These are phyloP conservation scores for Parelbella ahira DNA, from an alignment of 2,888 invertebrate genomes.

Conservation along the genomic window DNA sequence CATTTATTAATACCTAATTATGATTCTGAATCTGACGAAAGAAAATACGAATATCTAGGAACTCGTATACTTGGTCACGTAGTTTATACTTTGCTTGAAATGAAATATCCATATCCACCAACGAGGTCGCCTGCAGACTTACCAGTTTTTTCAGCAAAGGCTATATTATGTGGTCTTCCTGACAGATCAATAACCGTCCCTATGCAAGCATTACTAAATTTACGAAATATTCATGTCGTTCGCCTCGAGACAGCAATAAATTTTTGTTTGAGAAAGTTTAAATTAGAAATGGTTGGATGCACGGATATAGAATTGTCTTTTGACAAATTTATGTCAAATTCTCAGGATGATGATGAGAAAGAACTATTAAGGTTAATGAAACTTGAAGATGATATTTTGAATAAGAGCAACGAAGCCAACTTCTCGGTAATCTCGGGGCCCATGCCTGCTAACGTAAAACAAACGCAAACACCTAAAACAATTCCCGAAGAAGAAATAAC, in stretches of 20 bases:
- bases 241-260: conserved; percentile 77
- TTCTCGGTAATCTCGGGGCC: conserved; percentile 42
- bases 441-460: conserved; percentile 61
- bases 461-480: conserved; percentile 82
- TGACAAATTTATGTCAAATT: conserved; percentile 52
- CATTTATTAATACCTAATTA: conserved; percentile 64
- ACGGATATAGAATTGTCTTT: conserved; percentile 69
- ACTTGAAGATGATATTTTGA: conserved; percentile 46
- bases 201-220: conserved; percentile 63
- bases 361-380: conserved; percentile 60
- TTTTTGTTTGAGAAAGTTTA: conserved; percentile 77
- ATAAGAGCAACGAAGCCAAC: conserved; percentile 47
- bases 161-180: conserved; percentile 64
- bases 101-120: conserved; percentile 67
- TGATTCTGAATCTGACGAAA: conserved; percentile 62
- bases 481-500: conserved; percentile 80
- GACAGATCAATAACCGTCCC: conserved; percentile 57
- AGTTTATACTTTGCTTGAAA: conserved; percentile 73
- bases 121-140: conserved; percentile 53
- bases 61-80: conserved; percentile 70
- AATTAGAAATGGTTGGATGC: conserved; percentile 73
- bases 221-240: conserved; percentile 61
- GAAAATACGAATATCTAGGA: conserved; percentile 66
- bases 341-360: conserved; percentile 51
- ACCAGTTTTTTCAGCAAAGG: conserved; percentile 56